A percentile compares a stretch with the other conserved stretches of the same genome.
Conservation (phyloP, 2,113 vertebrate genomes). For the Stegostoma tigrinum region DNA sequence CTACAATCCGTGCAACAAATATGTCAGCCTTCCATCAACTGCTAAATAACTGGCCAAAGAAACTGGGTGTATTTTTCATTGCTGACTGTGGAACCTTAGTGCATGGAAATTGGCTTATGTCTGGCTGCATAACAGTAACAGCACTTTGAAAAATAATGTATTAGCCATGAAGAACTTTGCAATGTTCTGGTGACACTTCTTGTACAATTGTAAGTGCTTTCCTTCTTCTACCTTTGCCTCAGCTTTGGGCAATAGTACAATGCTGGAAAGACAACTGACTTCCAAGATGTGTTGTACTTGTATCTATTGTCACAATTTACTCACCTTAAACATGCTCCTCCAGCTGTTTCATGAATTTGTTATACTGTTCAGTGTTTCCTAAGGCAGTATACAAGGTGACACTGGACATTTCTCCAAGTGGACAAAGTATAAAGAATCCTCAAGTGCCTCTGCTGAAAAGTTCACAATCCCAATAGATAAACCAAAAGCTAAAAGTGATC, state of each 20-base stretch:
- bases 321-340: background rate
- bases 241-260: too few species aligned
- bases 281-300: background rate
- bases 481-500: background rate
- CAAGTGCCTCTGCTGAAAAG: background rate
- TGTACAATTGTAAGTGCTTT: background rate
- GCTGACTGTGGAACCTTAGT: background rate
- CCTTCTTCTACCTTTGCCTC: background rate
- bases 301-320: background rate
- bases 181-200: background rate
- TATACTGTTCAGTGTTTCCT: background rate
- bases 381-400: background rate
- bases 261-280: background rate
- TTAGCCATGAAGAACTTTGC: background rate
- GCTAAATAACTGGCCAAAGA: background rate
- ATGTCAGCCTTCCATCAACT: background rate
- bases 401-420: background rate
- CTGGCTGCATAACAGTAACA: background rate
- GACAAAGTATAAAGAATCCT: background rate
- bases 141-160: background rate
- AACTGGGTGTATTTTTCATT: background rate
- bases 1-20: background rate
- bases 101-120: background rate
- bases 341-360: background rate
- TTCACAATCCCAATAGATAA: background rate